Evolutionary conservation across 2,113 vertebrate species (phyloP).

Genomic region (Isurus oxyrinchus): DNA sequence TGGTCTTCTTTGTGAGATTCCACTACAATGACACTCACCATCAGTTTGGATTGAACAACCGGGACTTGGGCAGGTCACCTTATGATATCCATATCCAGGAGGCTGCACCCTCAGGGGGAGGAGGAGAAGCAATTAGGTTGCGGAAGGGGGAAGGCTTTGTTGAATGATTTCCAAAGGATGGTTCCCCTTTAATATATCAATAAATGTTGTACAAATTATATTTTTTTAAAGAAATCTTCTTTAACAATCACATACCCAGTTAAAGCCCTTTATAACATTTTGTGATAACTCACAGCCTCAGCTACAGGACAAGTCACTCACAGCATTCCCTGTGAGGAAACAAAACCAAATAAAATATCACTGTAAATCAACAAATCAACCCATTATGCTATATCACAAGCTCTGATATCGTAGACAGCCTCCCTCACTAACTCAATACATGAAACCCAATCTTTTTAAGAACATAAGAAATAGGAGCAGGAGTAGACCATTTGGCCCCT

Average conservation of each 20-base stretch:
- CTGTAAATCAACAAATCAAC: neutral
- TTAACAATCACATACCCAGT: neutral
- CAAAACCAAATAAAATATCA: neutral
- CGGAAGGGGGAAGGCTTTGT: neutral
- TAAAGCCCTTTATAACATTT: neutral
- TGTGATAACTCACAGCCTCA: neutral
- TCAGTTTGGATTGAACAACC: neutral
- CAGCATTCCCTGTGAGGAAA: neutral
- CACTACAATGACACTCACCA: neutral
- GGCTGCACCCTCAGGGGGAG: neutral
- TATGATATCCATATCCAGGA: neutral
- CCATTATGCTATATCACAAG: neutral
- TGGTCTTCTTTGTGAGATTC: neutral
- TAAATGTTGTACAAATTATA: neutral
- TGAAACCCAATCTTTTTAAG: neutral
- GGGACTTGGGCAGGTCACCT: neutral
- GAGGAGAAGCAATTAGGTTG: neutral
- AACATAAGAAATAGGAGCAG: neutral
- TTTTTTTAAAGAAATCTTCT: neutral
- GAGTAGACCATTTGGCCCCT: neutral
- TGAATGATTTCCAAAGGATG: neutral
- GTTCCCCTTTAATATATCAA: neutral
- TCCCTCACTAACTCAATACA: neutral
- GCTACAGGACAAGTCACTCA: neutral
- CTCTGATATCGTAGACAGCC: neutral